A percentile compares a stretch with the other conserved stretches of the same genome.
Evolutionary conservation across 2,888 invertebrate genomes (phyloP).

Genomic region (Dasysyrphus tricinctus): DNA sequence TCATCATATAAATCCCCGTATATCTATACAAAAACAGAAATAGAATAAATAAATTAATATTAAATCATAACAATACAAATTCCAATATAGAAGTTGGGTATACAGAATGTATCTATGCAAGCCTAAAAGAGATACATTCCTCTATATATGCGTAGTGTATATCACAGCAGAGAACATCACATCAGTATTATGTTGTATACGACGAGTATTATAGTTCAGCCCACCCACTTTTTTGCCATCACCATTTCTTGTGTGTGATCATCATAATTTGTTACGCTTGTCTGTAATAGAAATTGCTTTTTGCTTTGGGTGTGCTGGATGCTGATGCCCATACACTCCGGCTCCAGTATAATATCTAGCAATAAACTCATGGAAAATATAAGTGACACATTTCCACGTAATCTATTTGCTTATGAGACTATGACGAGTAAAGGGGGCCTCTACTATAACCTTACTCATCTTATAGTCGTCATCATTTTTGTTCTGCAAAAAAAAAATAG

Average conservation of each 20-base stretch:
- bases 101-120: conserved; percentile 6
- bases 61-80: conserved; percentile 75
- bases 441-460: conserved; percentile 18
- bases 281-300: conserved; percentile 74
- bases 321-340: conserved; percentile 1
- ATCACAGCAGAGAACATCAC: conserved; percentile 8
- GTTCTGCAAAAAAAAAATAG: not conserved
- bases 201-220: not conserved
- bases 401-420: conserved; percentile 77
- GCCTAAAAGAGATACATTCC: conserved; percentile 49
- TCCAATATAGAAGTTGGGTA: conserved; percentile 49
- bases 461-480: conserved; percentile 73
- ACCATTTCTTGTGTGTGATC: conserved; percentile 67
- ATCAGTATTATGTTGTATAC: conserved; percentile 7
- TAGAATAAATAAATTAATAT: conserved; percentile 74
- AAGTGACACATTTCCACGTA: conserved; percentile 77
- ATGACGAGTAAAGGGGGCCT: conserved; percentile 63
- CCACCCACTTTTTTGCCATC: conserved; percentile 34
- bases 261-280: conserved; percentile 76
- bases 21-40: conserved; percentile 5
- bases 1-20: not conserved
- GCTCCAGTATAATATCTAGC: conserved; percentile 22
- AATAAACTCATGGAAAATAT: conserved; percentile 68
- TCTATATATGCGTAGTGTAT: not conserved
- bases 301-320: conserved; percentile 39